Evolutionary conservation across 2,888 invertebrate genomes (phyloP).

Genomic region (Coelinius sp.): DNA sequence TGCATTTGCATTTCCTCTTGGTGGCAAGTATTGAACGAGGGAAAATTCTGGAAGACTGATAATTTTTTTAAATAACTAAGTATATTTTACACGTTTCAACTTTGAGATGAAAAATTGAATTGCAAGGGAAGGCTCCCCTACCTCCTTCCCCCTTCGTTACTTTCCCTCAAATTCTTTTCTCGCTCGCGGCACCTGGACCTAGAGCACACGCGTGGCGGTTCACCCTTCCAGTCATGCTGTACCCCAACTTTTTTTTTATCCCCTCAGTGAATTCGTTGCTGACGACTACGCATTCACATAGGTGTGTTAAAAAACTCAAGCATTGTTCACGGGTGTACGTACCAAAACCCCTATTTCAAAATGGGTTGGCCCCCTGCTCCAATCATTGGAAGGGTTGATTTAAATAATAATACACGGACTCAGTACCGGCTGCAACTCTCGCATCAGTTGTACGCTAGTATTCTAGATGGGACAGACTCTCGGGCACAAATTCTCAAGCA

Average conservation of each 20-base stretch:
- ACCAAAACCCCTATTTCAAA: constrained; percentile 44
- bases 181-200: constrained; percentile 54
- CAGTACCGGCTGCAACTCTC: constrained; percentile 46
- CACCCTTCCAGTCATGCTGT: constrained; percentile 57
- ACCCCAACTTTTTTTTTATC: constrained; percentile 50
- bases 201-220: constrained; percentile 49
- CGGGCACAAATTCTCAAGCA: too few relatives aligned
- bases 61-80: too few relatives aligned
- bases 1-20: neutral
- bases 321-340: constrained; percentile 20
- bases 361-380: constrained; percentile 51
- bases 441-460: constrained; percentile 47
- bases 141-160: constrained; percentile 43
- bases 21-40: too few relatives aligned
- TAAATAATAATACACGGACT: constrained; percentile 65
- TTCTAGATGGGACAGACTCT: constrained; percentile 44
- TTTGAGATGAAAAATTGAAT: neutral
- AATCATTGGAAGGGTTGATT: constrained; percentile 67
- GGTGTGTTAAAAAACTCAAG: neutral
- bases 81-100: neutral
- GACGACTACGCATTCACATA: constrained; percentile 7
- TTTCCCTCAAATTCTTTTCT: constrained; percentile 46
- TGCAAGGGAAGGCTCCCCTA: neutral
- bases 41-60: neutral
- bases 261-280: constrained; percentile 39